A percentile compares a stretch with the other conserved stretches of the same genome.
phyloP scores from a whole-genome alignment of 2,797 vertebrate species.

The Serranus cabrilla region DNA sequence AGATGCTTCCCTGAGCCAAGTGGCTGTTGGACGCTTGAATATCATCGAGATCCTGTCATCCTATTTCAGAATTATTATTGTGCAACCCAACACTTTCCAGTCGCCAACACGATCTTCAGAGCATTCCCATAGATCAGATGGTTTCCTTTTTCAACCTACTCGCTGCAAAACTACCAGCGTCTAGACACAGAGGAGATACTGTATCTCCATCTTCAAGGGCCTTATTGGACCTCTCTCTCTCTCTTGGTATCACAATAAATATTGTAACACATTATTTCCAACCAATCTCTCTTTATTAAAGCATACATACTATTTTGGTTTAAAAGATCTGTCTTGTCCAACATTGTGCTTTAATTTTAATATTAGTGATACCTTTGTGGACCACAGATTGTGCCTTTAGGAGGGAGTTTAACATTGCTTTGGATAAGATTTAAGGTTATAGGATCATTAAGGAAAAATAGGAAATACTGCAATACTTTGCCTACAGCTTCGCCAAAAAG shows the following conservation, averaged over 20 bases:
- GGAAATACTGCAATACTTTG: neutral
- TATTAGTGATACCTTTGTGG: neutral
- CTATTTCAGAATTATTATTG: constrained; percentile 1
- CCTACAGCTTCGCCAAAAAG: neutral
- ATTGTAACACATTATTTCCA: neutral
- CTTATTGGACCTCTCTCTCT: neutral
- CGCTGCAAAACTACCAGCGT: constrained; percentile 5
- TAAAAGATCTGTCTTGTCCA: too few species aligned
- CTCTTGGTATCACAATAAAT: neutral
- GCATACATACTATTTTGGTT: neutral
- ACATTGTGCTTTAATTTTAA: too few species aligned
- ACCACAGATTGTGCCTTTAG: neutral
- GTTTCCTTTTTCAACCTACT: constrained; percentile 29
- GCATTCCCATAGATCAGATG: constrained; percentile 13
- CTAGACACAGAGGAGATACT: constrained; percentile 19
- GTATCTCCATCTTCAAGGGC: neutral
- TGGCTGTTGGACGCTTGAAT: constrained; percentile 1
- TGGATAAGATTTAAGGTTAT: neutral
- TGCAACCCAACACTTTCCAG: constrained; percentile 13
- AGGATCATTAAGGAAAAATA: neutral
- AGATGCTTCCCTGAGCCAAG: neutral
- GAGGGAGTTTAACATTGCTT: neutral
- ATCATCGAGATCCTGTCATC: neutral
- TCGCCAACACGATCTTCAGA: constrained; percentile 9
- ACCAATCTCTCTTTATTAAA: too few species aligned